A percentile compares a stretch with the other conserved stretches of the same genome.
Conservation (phyloP, 2,113 vertebrate genomes). For the Grammomys surdaster region DNA sequence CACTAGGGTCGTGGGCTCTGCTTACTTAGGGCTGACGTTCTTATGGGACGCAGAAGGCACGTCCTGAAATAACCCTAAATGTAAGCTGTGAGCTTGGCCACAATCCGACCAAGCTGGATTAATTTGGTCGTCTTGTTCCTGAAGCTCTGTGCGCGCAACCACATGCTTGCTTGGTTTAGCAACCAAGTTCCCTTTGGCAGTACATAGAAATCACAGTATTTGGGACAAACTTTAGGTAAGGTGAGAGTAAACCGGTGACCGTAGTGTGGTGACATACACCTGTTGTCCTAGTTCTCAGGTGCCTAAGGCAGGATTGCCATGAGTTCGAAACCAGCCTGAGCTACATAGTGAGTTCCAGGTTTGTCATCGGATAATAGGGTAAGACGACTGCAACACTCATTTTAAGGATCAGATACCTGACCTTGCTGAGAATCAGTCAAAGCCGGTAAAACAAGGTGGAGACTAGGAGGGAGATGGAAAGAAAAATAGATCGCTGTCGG, state of each 20-base stretch:
- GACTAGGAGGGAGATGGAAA: not conserved
- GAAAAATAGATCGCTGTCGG: not conserved
- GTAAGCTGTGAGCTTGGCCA: constrained; percentile 16
- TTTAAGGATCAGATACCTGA: constrained; percentile 18
- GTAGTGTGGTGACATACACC: not conserved
- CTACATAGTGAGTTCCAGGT: not conserved
- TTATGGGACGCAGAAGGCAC: not conserved
- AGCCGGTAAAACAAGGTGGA: not conserved
- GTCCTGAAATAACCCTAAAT: not conserved
- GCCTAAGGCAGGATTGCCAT: not conserved
- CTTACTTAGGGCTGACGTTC: not conserved
- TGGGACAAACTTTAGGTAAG: not conserved
- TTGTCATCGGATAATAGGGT: not conserved
- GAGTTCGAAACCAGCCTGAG: not conserved
- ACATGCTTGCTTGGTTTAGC: not conserved
- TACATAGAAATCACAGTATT: not conserved
- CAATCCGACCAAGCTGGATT: not conserved
- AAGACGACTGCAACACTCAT: not conserved
- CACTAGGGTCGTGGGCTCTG: not conserved
- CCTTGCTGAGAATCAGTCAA: not conserved
- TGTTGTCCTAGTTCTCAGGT: not conserved
- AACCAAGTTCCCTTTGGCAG: not conserved
- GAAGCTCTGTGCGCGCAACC: not conserved
- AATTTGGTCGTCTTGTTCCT: not conserved
- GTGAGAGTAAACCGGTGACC: not conserved